These are phyloP conservation scores for Andrena haemorrhoa DNA, from an alignment of 2,888 invertebrate genomes.

Conservation along the genomic window DNA sequence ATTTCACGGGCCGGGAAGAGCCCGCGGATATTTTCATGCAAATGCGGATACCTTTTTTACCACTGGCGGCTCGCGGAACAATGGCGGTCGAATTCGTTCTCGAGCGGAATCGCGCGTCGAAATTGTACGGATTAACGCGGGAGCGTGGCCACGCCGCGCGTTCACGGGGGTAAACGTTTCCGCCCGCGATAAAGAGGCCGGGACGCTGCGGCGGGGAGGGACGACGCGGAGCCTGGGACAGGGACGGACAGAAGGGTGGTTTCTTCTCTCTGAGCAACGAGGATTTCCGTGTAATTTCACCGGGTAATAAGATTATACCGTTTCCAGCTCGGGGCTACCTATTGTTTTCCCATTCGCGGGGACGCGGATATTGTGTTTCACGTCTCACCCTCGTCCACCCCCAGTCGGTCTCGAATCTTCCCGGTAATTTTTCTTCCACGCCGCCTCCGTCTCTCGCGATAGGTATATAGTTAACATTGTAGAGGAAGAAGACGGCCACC, in stretches of 20 bases:
- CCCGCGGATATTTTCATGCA: slow-evolving; percentile 73
- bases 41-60: slow-evolving; percentile 64
- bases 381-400: slow-evolving; percentile 15
- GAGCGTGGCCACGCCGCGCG: slow-evolving; percentile 21
- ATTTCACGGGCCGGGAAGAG: slow-evolving; percentile 15
- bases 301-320: slow-evolving; percentile 64
- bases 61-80: slow-evolving; percentile 55
- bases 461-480: slow-evolving; percentile 34
- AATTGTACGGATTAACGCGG: slow-evolving; percentile 74
- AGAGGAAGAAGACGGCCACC: slow-evolving; percentile 50
- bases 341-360: slow-evolving; percentile 53
- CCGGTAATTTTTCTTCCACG: slow-evolving; percentile 34
- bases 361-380: slow-evolving; percentile 32
- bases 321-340: slow-evolving; percentile 32
- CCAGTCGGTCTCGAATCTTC: neutral
- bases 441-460: neutral
- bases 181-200: slow-evolving; percentile 28
- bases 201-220: neutral
- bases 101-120: slow-evolving; percentile 65
- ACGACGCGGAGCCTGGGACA: slow-evolving; percentile 2
- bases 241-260: neutral
- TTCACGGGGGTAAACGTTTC: slow-evolving; percentile 61
- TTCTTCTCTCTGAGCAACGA: slow-evolving; percentile 29
- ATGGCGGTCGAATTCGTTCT: slow-evolving; percentile 69
- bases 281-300: slow-evolving; percentile 63